Percentiles rank a stretch among this genome's conserved stretches.
Evolutionary conservation across 2,888 invertebrate genomes (phyloP).

Genomic region (Aporophyla nigra): DNA sequence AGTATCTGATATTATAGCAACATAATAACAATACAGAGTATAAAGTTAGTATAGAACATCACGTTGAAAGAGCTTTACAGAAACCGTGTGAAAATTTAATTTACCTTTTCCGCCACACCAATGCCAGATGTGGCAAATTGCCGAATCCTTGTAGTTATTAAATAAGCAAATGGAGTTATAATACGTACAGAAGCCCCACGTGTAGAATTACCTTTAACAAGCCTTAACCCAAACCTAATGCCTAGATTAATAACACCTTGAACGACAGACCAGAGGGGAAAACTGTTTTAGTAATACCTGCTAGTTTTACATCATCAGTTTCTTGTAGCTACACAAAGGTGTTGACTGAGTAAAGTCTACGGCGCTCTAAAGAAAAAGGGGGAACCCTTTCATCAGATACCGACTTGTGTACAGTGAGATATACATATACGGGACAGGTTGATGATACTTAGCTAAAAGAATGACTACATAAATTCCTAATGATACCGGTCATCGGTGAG

Average conservation of each 20-base stretch:
- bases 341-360: constrained; percentile 47
- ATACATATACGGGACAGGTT: constrained; percentile 5
- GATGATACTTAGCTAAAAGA: constrained; percentile 7
- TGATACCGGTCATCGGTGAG: constrained; percentile 18
- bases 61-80: background rate
- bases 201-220: background rate
- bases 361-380: constrained; percentile 20
- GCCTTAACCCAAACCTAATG: background rate
- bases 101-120: background rate
- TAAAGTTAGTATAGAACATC: background rate
- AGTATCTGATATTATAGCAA: background rate
- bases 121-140: background rate
- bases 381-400: constrained; percentile 13
- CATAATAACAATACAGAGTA: background rate
- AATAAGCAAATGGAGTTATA: constrained; percentile 22
- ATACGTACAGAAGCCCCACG: constrained; percentile 20
- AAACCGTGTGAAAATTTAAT: background rate
- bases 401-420: background rate
- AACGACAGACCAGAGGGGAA: constrained; percentile 18
- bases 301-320: constrained; percentile 1
- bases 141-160: constrained; percentile 21
- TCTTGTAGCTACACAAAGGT: constrained; percentile 9
- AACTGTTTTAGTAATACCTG: constrained; percentile 4
- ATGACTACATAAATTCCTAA: constrained; percentile 41
- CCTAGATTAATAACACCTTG: constrained; percentile 22